Percentiles rank a stretch among this genome's conserved stretches.
phyloP scores from a whole-genome alignment of 2,888 invertebrate species.

The Ditylenchus weischeri region DNA sequence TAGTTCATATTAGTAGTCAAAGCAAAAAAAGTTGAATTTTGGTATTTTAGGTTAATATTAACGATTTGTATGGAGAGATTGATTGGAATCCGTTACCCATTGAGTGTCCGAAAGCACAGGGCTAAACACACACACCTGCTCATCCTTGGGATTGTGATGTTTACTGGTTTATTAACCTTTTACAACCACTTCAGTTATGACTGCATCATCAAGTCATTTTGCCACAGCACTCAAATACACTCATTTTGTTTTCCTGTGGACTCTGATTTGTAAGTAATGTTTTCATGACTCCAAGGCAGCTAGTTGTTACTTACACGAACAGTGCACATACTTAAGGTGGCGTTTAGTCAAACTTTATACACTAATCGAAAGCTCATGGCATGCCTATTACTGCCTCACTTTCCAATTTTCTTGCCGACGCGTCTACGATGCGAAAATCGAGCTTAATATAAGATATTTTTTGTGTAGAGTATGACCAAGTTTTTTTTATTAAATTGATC shows the following conservation, averaged over 20 bases:
- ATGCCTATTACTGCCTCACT: no score
- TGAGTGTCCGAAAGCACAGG: conserved; percentile 39
- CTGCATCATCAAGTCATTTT: conserved; percentile 45
- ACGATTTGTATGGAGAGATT: conserved; percentile 52
- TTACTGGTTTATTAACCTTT: conserved; percentile 48
- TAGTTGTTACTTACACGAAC: no score
- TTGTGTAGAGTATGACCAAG: no score
- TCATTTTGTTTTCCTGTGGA: conserved; percentile 41
- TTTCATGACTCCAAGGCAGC: no score
- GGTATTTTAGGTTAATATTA: conserved; percentile 45
- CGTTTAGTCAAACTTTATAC: no score
- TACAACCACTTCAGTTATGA: conserved; percentile 45
- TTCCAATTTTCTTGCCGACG: no score
- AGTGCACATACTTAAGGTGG: no score
- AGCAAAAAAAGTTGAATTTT: conserved; percentile 5
- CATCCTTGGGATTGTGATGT: conserved; percentile 41
- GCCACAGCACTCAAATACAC: conserved; percentile 50
- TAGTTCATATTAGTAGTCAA: conserved; percentile 13
- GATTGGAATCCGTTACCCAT: conserved; percentile 52
- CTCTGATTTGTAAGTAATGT: conserved; percentile 38
- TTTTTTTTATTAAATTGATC: no score
- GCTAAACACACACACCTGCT: conserved; percentile 28
- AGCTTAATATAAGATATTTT: no score
- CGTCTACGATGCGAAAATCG: no score
- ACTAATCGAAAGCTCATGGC: no score